Percentiles rank a stretch among this genome's conserved stretches.
Evolutionary conservation across 2,113 vertebrate genomes (phyloP).

Genomic region (Fulica atra): DNA sequence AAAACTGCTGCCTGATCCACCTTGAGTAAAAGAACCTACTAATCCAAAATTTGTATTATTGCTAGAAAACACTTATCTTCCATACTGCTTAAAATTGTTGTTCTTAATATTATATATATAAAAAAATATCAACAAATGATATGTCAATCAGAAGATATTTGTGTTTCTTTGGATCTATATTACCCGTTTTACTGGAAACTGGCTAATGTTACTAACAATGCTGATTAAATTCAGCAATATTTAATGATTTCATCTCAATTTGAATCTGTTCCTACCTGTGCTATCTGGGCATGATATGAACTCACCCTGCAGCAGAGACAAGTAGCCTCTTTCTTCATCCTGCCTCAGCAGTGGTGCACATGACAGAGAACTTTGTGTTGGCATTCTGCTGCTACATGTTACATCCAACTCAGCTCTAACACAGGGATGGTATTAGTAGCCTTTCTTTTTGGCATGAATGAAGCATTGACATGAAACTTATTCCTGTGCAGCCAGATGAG

Average conservation of each 20-base stretch:
- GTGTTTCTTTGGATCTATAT: slow-evolving; percentile 42
- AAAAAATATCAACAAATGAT: slow-evolving; percentile 10
- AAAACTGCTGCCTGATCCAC: slow-evolving; percentile 52
- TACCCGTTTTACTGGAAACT: slow-evolving; percentile 35
- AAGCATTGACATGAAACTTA: background rate
- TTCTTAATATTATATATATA: background rate
- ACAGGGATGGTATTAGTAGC: background rate
- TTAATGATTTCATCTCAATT: background rate
- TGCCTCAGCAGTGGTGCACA: background rate
- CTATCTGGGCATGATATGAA: background rate
- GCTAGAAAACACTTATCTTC: slow-evolving; percentile 18
- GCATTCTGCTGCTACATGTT: background rate
- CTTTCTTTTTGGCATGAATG: background rate
- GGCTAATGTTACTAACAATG: background rate
- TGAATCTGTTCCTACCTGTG: background rate
- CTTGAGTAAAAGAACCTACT: slow-evolving; percentile 20
- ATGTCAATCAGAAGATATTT: background rate
- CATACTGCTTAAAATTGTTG: background rate
- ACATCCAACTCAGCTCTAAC: background rate
- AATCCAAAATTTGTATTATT: slow-evolving; percentile 33
- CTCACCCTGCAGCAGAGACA: background rate
- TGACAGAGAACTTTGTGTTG: background rate
- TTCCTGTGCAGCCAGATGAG: background rate
- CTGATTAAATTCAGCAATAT: slow-evolving; percentile 38
- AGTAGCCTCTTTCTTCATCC: background rate